Conservation (phyloP, 2,888 invertebrate genomes). For the Thymelicus lineola region DNA sequence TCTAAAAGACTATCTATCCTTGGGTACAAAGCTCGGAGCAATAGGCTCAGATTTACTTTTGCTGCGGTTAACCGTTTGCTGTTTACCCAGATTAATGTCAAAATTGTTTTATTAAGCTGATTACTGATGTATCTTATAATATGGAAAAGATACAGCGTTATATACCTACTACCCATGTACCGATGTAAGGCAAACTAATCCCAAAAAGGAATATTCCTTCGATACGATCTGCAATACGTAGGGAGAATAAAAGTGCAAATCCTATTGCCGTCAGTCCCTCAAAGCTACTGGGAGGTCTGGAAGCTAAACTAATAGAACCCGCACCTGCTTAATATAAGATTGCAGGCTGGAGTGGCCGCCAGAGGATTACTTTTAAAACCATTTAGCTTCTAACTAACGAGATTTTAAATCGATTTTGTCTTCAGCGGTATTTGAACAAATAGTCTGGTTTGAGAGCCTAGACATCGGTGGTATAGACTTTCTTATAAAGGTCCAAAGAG, state of each 20-base stretch:
- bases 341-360: constrained; percentile 6
- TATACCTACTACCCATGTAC: too few species aligned
- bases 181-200: too few species aligned
- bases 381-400: constrained; percentile 18
- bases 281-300: constrained; percentile 15
- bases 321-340: constrained; percentile 25
- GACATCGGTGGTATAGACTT: not conserved
- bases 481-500: too few species aligned
- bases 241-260: constrained; percentile 14
- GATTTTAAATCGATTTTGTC: constrained; percentile 19
- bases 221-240: not conserved
- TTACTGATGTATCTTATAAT: too few species aligned
- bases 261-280: constrained; percentile 14
- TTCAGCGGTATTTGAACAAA: constrained; percentile 4
- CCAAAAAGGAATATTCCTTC: not conserved
- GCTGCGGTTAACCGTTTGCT: too few species aligned
- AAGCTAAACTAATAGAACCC: constrained; percentile 20
- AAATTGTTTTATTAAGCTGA: too few species aligned
- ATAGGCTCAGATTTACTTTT: too few species aligned
- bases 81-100: too few species aligned
- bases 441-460: not conserved
- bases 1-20: too few species aligned
- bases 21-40: too few species aligned
- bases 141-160: not conserved
- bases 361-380: constrained; percentile 24